These are phyloP conservation scores for Zosterops japonicus DNA, from an alignment of 2,113 vertebrate species.

Conservation along the genomic window DNA sequence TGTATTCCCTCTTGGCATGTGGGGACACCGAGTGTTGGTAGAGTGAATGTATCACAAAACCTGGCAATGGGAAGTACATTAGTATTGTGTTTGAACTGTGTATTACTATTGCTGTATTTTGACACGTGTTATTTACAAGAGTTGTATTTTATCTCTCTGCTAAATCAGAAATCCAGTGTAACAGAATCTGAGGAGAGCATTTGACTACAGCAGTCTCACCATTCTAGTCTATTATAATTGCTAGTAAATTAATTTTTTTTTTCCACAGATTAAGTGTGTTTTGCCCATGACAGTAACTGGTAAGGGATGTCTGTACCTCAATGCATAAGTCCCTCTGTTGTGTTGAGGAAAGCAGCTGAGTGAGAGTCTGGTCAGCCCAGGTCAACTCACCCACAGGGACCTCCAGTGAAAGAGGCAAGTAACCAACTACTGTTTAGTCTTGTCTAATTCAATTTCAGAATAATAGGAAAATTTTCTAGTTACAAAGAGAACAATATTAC, in stretches of 20 bases:
- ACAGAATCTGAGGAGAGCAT: neutral
- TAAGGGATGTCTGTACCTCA: neutral
- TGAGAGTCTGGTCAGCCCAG: neutral
- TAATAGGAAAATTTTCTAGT: neutral
- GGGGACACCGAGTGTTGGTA: rapidly evolving
- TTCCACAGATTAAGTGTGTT: rapidly evolving
- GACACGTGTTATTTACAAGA: neutral
- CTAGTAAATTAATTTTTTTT: neutral
- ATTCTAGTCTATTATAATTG: neutral
- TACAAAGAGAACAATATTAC: neutral
- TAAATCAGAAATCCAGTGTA: neutral
- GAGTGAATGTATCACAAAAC: neutral
- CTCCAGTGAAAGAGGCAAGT: neutral
- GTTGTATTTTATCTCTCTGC: neutral
- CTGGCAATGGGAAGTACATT: neutral
- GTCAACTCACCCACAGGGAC: neutral
- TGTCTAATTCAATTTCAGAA: neutral
- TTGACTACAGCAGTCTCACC: neutral
- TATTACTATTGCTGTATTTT: neutral
- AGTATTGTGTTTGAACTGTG: neutral
- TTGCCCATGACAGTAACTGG: neutral
- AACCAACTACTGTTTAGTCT: neutral
- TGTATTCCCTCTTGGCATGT: rapidly evolving
- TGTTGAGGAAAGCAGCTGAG: neutral
- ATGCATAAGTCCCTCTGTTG: rapidly evolving